Conservation (phyloP, 2,888 invertebrate species). For the Hemistola chrysoprasaria region DNA sequence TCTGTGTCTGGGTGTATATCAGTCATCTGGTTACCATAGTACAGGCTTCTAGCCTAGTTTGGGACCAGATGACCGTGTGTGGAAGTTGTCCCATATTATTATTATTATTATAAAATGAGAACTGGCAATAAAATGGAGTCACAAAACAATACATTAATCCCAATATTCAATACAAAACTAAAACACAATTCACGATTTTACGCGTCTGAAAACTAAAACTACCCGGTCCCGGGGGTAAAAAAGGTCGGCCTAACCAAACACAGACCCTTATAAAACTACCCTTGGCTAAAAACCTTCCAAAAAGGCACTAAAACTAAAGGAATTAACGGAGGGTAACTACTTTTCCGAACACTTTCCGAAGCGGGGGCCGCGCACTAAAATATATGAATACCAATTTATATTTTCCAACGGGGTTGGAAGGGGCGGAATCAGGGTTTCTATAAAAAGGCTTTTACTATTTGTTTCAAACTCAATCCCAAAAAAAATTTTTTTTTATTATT, state of each 20-base stretch:
- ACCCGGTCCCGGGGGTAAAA: slow-evolving; percentile 70
- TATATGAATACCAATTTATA: slow-evolving; percentile 81
- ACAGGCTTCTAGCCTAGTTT: too few relatives aligned
- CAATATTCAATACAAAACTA: slow-evolving; percentile 59
- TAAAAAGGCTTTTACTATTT: not conserved
- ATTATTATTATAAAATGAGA: too few relatives aligned
- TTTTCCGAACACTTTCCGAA: slow-evolving; percentile 77
- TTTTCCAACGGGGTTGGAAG: slow-evolving; percentile 58
- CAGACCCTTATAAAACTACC: slow-evolving; percentile 75
- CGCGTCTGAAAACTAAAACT: slow-evolving; percentile 67
- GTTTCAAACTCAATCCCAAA: not conserved
- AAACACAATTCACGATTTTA: slow-evolving; percentile 64
- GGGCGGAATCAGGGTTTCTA: slow-evolving; percentile 35
- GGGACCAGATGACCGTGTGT: too few relatives aligned
- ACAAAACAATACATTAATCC: slow-evolving; percentile 36
- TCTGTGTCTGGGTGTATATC: too few relatives aligned
- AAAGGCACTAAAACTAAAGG: slow-evolving; percentile 82
- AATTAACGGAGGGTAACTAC: slow-evolving; percentile 76
- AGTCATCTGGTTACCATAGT: too few relatives aligned
- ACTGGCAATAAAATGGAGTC: too few relatives aligned
- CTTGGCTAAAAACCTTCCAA: slow-evolving; percentile 72
- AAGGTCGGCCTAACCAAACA: slow-evolving; percentile 81
- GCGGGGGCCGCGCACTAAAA: slow-evolving; percentile 50
- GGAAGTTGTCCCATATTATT: too few relatives aligned
- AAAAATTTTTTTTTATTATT: too few relatives aligned